These are phyloP conservation scores for Penelope pileata DNA, from an alignment of 2,113 vertebrate genomes.

Conservation along the genomic window DNA sequence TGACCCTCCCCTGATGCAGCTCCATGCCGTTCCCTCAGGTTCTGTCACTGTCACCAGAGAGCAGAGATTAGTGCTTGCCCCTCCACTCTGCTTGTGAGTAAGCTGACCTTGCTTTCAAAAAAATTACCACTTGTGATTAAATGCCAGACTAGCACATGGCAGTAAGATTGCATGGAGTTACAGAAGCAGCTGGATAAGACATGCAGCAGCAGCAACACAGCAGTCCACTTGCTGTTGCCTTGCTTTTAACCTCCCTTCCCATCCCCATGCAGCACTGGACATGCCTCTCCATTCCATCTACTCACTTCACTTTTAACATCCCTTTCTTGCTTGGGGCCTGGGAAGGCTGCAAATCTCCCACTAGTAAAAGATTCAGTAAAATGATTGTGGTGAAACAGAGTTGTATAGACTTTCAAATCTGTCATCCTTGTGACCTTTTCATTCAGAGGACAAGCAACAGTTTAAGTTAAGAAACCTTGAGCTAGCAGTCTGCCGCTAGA, in stretches of 20 bases:
- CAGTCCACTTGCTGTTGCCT: not conserved
- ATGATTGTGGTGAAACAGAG: not conserved
- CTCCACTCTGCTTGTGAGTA: no score
- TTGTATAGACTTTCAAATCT: not conserved
- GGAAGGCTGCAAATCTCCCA: not conserved
- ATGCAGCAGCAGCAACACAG: not conserved
- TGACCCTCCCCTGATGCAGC: no score
- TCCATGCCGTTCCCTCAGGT: no score
- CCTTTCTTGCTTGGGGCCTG: not conserved
- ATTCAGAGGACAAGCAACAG: not conserved
- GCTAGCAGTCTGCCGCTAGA: not conserved
- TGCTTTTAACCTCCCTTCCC: not conserved
- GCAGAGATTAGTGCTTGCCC: no score
- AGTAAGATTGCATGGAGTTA: not conserved
- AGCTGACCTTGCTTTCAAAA: not conserved
- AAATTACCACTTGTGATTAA: not conserved
- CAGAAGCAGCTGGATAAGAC: not conserved
- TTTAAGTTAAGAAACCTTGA: not conserved
- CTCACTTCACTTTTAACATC: not conserved
- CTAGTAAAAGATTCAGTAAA: not conserved
- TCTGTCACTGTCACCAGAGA: no score
- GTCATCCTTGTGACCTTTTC: not conserved
- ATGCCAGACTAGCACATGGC: not conserved
- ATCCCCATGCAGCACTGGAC: rapidly evolving
- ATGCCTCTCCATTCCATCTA: rapidly evolving